Base-by-base conservation (phyloP, 1,140 invertebrate species). In the Drosophila sturtevanti region DNA sequence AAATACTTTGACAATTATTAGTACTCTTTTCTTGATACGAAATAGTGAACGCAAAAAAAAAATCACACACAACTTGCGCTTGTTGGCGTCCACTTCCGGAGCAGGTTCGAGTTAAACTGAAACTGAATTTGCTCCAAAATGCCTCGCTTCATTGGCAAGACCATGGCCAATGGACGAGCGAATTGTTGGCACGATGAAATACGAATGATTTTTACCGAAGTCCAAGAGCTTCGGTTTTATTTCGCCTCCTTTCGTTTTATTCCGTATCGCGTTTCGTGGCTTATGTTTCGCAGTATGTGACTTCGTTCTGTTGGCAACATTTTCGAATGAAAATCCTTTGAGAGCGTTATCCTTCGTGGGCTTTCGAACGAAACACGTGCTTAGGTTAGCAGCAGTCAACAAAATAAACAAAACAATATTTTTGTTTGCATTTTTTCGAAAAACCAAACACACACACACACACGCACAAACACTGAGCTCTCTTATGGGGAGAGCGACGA, bases 331-430 rank as follows among this genome's bases (percentile, higher is more conserved):
- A 48, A 48, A 48, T 21, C 16, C 16, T 21, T 48, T 48, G 41
- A 9, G 41, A 16, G 41, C 2, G 41, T 16, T 16, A 44, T 44
- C 14, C 1, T 35, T 74, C 9, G 41, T 44, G 18, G 41, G 52
- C n/a, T 87, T 87, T 89, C 84, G 84, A 89, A 87, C 79, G 68
- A 89, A 87, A 80, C 84, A 87, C 84, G 84, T 87, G 84, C 76
- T 22, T 38, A 18, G 38, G 51, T 51, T n/a, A 10, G 58, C 24
- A 10, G 58, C 24, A 72, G 54, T 61, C 52, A 68, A 61, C 73
- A 61, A 60, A 63, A 54, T 56, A 38, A 62, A 22, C 48, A 64
- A 77, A 80, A 80, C 77, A 80, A 75, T 51, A 58, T 64, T 69
- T 72, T 64, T 41, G 62, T 64, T 77, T 48, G 73, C 61, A 67